phyloP scores from a whole-genome alignment of 2,113 vertebrate species.

The Tupaia chinensis region DNA sequence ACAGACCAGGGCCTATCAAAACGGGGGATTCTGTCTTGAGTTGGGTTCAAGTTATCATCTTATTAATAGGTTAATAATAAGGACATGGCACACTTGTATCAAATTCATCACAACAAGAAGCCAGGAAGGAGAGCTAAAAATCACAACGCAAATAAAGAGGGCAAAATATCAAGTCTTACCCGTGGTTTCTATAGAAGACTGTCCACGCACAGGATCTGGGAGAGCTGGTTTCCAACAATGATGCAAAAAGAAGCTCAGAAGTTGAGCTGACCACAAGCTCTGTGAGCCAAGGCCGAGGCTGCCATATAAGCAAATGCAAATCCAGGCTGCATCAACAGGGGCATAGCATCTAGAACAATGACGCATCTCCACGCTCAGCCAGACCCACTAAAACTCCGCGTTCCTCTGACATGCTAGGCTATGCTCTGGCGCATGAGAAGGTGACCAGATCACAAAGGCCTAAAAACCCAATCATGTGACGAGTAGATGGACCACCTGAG shows the following conservation, averaged over 20 bases:
- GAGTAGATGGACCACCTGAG: not conserved
- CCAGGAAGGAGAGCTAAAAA: constrained; percentile 35
- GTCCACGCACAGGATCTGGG: constrained; percentile 23
- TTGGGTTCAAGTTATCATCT: not conserved
- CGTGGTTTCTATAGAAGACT: constrained; percentile 50
- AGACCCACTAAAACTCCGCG: not conserved
- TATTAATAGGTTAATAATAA: not conserved
- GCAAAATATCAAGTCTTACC: not conserved
- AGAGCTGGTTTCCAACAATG: constrained; percentile 52
- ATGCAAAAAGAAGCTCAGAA: not conserved
- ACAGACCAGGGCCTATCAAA: not conserved
- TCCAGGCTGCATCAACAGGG: not conserved
- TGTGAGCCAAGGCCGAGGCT: not conserved
- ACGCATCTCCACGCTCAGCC: not conserved
- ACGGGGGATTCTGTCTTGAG: constrained; percentile 8
- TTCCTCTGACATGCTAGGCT: not conserved
- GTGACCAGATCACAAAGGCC: not conserved
- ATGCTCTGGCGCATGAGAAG: not conserved
- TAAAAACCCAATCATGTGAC: not conserved
- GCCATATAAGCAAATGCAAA: not conserved
- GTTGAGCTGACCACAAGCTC: not conserved
- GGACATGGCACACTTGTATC: not conserved
- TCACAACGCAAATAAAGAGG: constrained; percentile 46
- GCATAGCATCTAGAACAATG: not conserved
- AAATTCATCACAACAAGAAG: constrained; percentile 21